Base-by-base conservation (phyloP, 1,140 invertebrate genomes). In the Bombyx mandarina region DNA sequence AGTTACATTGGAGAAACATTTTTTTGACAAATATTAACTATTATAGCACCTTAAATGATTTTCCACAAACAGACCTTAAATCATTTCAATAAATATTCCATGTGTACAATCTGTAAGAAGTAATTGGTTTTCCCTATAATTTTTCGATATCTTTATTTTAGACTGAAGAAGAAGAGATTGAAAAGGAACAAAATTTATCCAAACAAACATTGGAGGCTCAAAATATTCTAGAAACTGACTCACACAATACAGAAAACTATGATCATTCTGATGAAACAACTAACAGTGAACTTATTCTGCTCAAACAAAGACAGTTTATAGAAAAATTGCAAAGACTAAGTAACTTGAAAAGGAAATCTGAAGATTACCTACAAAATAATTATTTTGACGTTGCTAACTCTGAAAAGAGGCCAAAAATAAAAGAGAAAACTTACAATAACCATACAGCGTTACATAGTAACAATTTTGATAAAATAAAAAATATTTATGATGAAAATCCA, bases 321-420 rank as follows among this genome's bases (percentile, higher is more conserved):
- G 82, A 87, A 62, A 82, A 81, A 69, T 58, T 89, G 48, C 84
- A 88, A 61, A 82, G 76, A 62, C 66, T 88, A 51, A 88, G 75
- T 63, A 77, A 73, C 48, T 69, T 88, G 18, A 89, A 89, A 68
- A 77, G 88, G 61, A 89, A 88, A 76, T 88, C 85, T 51, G 84
- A 87, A 58, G 84, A 87, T 57, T 79, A 82, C 52, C 56, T 86
- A n/a, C 79, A 81, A 61, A 87, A 83, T 60, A 85, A 77, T 51
- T 85, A 79, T 58, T 85, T 79, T 61, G 78, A 82, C 49, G 52
- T 79, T 52, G 50, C 74, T 6, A 81, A 78, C 51, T 58, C 74
- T 48, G 88, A 88, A 56, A 89, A 89, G 55, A 77, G 78, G 52
- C 67, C 74, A 8, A 89, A 88, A 69, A 65, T 78, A 8, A 77